A percentile compares a stretch with the other conserved stretches of the same genome.
phyloP scores from a whole-genome alignment of 2,888 invertebrate genomes.

The Heliconius aoede region DNA sequence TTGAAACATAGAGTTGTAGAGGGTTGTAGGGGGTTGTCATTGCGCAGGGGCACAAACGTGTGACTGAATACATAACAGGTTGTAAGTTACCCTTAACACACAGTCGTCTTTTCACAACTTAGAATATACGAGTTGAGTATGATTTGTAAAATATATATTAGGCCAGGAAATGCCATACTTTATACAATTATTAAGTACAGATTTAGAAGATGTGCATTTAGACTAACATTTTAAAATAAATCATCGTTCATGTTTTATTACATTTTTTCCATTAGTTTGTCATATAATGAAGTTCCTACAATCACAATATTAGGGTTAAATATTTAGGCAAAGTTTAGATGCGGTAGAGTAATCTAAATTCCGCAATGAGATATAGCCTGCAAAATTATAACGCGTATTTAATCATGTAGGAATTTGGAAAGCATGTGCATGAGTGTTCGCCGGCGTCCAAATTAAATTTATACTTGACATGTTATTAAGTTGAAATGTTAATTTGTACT shows the following conservation, averaged over 20 bases:
- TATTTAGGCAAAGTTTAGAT: constrained; percentile 13
- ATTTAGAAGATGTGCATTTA: too few relatives aligned
- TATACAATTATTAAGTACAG: background rate
- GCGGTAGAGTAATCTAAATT: constrained; percentile 19
- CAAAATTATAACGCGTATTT: constrained; percentile 16
- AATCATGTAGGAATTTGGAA: constrained; percentile 7
- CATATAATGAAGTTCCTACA: background rate
- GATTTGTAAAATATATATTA: background rate
- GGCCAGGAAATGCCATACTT: background rate
- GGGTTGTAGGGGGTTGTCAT: too few relatives aligned
- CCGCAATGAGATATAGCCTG: constrained; percentile 9
- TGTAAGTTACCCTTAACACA: too few relatives aligned
- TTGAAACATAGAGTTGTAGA: too few relatives aligned
- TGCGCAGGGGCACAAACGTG: too few relatives aligned
- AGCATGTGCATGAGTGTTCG: background rate
- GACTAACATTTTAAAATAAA: too few relatives aligned
- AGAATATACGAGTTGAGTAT: background rate
- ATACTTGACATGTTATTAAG: background rate
- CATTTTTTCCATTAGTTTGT: too few relatives aligned
- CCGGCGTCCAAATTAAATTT: background rate
- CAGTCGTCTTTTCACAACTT: too few relatives aligned
- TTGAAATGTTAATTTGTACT: background rate
- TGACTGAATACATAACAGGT: too few relatives aligned
- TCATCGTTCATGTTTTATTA: too few relatives aligned
- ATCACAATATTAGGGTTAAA: background rate